Conservation (phyloP, 2,113 vertebrate genomes). For the Neolamprologus cancellatus region DNA sequence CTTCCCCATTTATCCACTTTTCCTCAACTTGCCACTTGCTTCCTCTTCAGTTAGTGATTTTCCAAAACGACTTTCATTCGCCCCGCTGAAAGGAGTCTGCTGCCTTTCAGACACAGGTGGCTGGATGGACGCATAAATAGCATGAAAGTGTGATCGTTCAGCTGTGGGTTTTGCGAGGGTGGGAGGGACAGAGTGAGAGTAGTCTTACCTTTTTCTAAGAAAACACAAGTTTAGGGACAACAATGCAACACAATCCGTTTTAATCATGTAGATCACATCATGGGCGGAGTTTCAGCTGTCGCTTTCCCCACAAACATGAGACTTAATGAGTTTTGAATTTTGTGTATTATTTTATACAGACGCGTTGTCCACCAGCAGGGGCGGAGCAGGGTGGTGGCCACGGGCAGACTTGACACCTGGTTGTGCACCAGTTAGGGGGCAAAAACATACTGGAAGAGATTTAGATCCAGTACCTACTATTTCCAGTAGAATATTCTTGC, state of each 20-base stretch:
- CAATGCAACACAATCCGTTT: not conserved
- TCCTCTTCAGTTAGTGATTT: slow-evolving; percentile 16
- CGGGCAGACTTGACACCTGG: not conserved
- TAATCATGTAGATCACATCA: not conserved
- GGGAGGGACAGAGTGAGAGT: not conserved
- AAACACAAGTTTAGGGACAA: not conserved
- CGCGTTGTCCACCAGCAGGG: not conserved
- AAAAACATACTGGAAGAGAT: not conserved
- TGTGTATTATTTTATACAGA: not conserved
- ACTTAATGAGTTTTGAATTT: not conserved
- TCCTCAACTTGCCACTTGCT: slow-evolving; percentile 5
- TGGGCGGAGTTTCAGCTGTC: accelerated
- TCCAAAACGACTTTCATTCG: slow-evolving; percentile 7
- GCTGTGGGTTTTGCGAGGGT: not conserved
- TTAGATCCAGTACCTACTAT: not conserved
- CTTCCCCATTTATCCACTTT: slow-evolving; percentile 2
- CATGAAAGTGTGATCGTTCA: slow-evolving; percentile 26
- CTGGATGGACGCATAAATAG: slow-evolving; percentile 35
- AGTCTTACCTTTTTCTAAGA: not conserved
- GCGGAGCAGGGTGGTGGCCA: not conserved
- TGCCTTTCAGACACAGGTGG: slow-evolving; percentile 58
- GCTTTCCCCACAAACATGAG: not conserved
- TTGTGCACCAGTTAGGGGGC: not conserved
- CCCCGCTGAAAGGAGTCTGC: slow-evolving; percentile 2
- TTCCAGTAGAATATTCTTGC: not conserved